A percentile compares a stretch with the other conserved stretches of the same genome.
Evolutionary conservation across 2,888 invertebrate genomes (phyloP).

Genomic region (Drosophila cognata): DNA sequence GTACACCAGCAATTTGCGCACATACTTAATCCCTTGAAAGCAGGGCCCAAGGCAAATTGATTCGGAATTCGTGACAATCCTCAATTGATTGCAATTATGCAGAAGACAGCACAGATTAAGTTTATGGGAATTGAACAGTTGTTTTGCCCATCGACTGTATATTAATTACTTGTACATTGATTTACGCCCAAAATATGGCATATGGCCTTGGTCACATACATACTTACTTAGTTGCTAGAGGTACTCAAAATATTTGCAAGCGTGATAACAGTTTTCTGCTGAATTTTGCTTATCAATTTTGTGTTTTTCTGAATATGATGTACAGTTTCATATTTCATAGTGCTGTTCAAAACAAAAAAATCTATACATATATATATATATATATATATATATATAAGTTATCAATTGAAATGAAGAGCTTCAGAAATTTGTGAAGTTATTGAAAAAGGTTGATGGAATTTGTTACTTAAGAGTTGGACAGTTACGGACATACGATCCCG

Average conservation of each 20-base stretch:
- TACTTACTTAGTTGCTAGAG: background rate
- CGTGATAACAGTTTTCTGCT: constrained; percentile 22
- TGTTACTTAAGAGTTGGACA: constrained; percentile 19
- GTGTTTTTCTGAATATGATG: background rate
- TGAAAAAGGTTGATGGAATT: constrained; percentile 29
- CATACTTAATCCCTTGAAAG: constrained; percentile 54
- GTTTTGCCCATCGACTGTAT: constrained; percentile 33
- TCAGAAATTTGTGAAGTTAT: constrained; percentile 1
- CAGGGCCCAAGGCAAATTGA: constrained; percentile 61
- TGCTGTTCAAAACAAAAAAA: too few relatives aligned
- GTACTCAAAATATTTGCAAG: background rate
- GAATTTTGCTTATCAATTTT: constrained; percentile 13
- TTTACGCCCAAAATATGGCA: background rate
- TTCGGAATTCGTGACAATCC: constrained; percentile 51
- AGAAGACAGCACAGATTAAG: constrained; percentile 52
- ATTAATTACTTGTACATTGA: constrained; percentile 21
- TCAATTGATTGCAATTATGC: constrained; percentile 67
- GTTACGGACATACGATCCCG: constrained; percentile 21
- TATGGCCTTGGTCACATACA: background rate
- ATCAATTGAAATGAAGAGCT: background rate
- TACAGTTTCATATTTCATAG: background rate
- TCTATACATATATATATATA: background rate
- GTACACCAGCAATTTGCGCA: constrained; percentile 31
- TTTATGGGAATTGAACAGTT: constrained; percentile 66
- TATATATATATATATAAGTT: fast-evolving